Evolutionary conservation across 2,888 invertebrate genomes (phyloP), one percentile per base, ranked within the genome.

Genomic region (Hedya salicella): DNA sequence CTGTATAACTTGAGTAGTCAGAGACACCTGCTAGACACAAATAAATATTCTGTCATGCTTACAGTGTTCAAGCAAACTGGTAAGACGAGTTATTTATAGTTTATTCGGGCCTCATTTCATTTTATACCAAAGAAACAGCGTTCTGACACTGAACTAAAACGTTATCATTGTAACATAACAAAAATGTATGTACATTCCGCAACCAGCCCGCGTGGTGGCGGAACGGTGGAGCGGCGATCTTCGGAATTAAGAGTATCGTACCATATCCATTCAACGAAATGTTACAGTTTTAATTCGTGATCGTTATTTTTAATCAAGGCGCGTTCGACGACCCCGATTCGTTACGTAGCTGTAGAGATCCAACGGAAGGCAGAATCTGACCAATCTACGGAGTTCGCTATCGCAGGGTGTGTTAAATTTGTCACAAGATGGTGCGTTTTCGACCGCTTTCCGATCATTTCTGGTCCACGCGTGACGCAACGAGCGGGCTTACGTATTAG

Each of bases 251-350:
- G 62, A 69, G 57, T 68, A 69, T 73, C 69, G 69, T 36, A 36
- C 67, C 71, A 72, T 68, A 70, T 72, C 71, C 70, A 76, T 74
- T 75, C 74, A 71, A 76, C 75, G 73, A 78, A 77, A 76, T 75
- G 73, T 73, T 72, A 62, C 71, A 75, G 69, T 67, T 71, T 75
- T 76, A 80, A 79, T 82, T 81, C 77, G 73, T 75, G 76, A 76
- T 79, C 75, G 79, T 80, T 82, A 78, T 78, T 80, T 82, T 80
- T 83, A 80, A 83, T 83, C 79, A 77, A 82, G 75, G 73, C 73
- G 74, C 75, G 80, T 80, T 78, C 82, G 75, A 75, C 73, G 82
- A 81, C 79, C 81, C 72, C 79, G 72, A 80, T 79, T 77, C 72
- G 77, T 76, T 70, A 72, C 77, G 76, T 75, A 70, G 73, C 73